Evolutionary conservation across 2,113 vertebrate species (phyloP).

Genomic region (Enhydra lutris): DNA sequence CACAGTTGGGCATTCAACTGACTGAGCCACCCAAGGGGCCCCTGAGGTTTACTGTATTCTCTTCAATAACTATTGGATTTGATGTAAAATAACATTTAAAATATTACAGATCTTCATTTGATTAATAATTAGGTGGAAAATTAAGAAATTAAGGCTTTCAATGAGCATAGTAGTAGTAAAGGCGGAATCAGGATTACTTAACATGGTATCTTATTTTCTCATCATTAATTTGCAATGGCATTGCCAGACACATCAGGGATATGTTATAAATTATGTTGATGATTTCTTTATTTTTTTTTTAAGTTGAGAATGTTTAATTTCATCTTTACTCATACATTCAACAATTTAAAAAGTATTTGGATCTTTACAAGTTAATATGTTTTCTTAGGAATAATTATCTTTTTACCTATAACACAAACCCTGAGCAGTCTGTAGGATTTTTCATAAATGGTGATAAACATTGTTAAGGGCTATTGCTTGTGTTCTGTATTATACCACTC

Average conservation of each 20-base stretch:
- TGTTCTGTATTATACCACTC: conserved; percentile 61
- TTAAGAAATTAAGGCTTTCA: background rate
- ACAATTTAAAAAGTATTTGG: conserved; percentile 17
- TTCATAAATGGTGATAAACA: conserved; percentile 26
- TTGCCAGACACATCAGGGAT: background rate
- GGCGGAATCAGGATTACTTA: conserved; percentile 13
- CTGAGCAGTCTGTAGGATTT: background rate
- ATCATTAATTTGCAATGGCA: background rate
- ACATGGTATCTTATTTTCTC: background rate
- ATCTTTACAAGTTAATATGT: background rate
- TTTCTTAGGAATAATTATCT: conserved; percentile 22
- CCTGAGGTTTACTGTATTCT: background rate
- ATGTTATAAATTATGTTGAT: background rate
- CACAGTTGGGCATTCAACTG: background rate
- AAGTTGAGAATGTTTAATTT: conserved; percentile 30
- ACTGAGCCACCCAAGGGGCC: background rate
- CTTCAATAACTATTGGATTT: background rate
- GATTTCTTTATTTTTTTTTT: background rate
- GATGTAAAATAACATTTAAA: conserved; percentile 15
- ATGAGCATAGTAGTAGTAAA: background rate
- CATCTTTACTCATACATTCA: background rate
- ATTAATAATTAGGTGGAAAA: background rate
- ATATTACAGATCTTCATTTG: background rate
- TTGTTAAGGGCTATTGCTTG: conserved; percentile 62
- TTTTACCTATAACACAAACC: background rate